Base-by-base conservation (phyloP, 2,113 vertebrate genomes). In the Erythrocebus patas region DNA sequence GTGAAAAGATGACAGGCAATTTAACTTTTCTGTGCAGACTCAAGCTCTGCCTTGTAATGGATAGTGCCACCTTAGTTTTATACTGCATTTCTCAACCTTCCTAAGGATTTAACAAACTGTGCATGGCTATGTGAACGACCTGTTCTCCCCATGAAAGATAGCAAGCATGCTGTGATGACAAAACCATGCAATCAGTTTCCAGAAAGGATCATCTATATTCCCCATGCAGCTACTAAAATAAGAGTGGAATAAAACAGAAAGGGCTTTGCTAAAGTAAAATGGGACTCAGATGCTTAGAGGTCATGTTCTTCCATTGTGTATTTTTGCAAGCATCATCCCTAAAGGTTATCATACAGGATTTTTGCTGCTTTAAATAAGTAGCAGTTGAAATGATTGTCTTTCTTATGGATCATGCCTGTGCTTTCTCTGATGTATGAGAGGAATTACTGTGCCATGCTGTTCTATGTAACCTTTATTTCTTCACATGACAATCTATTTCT, bases 81-180 rank as follows among this genome's bases (percentile, higher is more conserved):
- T 38, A 59, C 59, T 91, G 59, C 59, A 52, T 89, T 96, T 86
- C 73, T 96, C 94, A 66, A 10, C 3, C 25, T 95, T 96, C 61
- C 89, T 86, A 52, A 86, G 92, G 57, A 78, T 79, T 96, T 96
- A 68, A 93, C 95, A 95, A 96, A 83, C 79, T 79, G 78, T 78
- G 80, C 87, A 27, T n/a, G 87, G 76, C 84, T 48, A n/a, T 64
- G 75, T 73, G 89, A 97, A 89, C 22, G 75, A 81, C 92, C 94
- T 79, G 14, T 50, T 95, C 95, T 97, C 94, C 52, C 83, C 73
- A 30, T 52, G 96, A 97, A 95, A 79, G 92, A 92, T 38, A 66
- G 80, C n/a, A 68, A 70, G 79, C 94, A 68, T 50, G 95, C 96
- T 96, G 95, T 82, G 96, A 78, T 79, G 89, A 93, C 96, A 93